These are phyloP conservation scores for Lineus longissimus DNA, from an alignment of 1,140 invertebrate genomes.

Conservation along the genomic window DNA sequence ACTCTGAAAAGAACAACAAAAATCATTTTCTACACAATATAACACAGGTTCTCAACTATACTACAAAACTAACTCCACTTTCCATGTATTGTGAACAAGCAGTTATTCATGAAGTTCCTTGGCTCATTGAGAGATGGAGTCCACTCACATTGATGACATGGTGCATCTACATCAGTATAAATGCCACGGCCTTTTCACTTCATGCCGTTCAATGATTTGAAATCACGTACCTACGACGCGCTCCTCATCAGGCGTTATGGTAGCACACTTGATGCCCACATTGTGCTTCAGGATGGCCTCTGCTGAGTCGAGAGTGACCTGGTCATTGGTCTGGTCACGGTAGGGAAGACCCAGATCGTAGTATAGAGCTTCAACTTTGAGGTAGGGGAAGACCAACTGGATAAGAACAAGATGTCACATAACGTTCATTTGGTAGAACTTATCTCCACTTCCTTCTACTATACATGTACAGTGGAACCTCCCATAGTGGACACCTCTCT, in stretches of 20 bases:
- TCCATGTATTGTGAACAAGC: too few relatives aligned
- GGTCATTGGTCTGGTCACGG: conserved; percentile 89
- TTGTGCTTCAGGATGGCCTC: conserved; percentile 96
- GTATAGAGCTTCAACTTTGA: conserved; percentile 92
- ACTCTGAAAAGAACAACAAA: conserved; percentile 64
- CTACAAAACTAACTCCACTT: too few relatives aligned
- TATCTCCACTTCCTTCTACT: too few relatives aligned
- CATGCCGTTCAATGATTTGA: too few relatives aligned
- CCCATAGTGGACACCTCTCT: too few relatives aligned
- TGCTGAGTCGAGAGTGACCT: conserved; percentile 95
- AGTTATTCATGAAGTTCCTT: too few relatives aligned
- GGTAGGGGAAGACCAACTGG: conserved; percentile 85
- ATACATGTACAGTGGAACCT: too few relatives aligned
- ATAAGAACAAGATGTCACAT: conserved; percentile 10
- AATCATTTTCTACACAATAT: conserved; percentile 13
- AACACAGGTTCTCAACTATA: too few relatives aligned
- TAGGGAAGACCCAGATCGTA: conserved; percentile 95
- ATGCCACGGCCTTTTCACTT: too few relatives aligned
- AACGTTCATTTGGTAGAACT: neutral
- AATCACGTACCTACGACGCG: conserved; percentile 75
- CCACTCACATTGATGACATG: too few relatives aligned
- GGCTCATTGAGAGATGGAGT: too few relatives aligned
- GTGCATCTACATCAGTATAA: too few relatives aligned
- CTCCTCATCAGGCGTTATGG: conserved; percentile 95
- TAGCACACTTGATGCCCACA: conserved; percentile 98